phyloP scores from a whole-genome alignment of 2,113 vertebrate genomes.

The Campylorhamphus procurvoides region DNA sequence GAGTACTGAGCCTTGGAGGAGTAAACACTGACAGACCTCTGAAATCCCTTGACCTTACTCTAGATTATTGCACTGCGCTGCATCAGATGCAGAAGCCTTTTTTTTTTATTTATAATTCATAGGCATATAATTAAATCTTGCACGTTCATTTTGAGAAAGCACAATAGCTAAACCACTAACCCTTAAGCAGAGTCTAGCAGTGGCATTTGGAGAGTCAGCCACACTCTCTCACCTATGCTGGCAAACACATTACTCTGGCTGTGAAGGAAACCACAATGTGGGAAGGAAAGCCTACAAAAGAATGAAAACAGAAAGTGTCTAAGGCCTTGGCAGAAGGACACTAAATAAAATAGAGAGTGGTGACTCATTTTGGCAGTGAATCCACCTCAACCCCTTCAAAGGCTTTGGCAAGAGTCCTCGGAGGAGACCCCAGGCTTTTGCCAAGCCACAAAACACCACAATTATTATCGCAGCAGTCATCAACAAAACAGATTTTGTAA shows the following conservation, averaged over 20 bases:
- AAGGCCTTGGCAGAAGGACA: slow-evolving; percentile 88
- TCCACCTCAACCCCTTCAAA: slow-evolving; percentile 86
- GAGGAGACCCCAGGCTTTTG: slow-evolving; percentile 86
- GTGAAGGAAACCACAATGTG: slow-evolving; percentile 87
- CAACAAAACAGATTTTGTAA: slow-evolving; percentile 89
- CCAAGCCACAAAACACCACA: slow-evolving; percentile 88
- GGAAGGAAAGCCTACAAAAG: slow-evolving; percentile 85
- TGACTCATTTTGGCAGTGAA: slow-evolving; percentile 89
- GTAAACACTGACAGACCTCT: slow-evolving; percentile 29
- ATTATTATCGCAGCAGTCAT: slow-evolving; percentile 85
- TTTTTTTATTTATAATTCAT: slow-evolving; percentile 62
- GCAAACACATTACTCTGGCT: slow-evolving; percentile 81
- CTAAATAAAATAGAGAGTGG: slow-evolving; percentile 85
- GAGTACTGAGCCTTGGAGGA: slow-evolving; percentile 21
- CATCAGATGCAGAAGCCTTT: background rate
- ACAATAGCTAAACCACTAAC: slow-evolving; percentile 50
- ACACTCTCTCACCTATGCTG: slow-evolving; percentile 83
- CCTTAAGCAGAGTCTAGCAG: slow-evolving; percentile 53
- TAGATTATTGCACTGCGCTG: slow-evolving; percentile 38
- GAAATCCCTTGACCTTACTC: slow-evolving; percentile 57
- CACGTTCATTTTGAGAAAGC: slow-evolving; percentile 51
- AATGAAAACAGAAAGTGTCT: slow-evolving; percentile 90
- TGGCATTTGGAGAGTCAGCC: slow-evolving; percentile 66
- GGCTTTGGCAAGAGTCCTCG: slow-evolving; percentile 85
- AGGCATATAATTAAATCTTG: slow-evolving; percentile 63